These are phyloP conservation scores for Pitangus sulphuratus DNA, from an alignment of 2,797 vertebrate species.

Conservation along the genomic window DNA sequence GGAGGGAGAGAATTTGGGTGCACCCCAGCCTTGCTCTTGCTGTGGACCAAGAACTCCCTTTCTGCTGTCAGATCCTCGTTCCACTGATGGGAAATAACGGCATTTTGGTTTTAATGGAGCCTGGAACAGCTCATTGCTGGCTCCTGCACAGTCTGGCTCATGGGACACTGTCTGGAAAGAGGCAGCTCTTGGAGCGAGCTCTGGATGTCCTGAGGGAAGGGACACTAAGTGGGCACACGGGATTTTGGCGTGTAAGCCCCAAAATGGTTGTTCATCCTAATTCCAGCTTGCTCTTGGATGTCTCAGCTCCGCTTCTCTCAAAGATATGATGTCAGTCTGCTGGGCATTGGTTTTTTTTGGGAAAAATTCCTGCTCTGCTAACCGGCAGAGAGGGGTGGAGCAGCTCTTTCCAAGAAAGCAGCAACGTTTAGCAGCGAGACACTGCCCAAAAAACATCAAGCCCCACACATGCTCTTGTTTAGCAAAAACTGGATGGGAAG, in stretches of 20 bases:
- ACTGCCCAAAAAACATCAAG: conserved; percentile 17
- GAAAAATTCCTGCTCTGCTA: background rate
- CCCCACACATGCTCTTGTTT: conserved; percentile 36
- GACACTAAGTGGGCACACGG: background rate
- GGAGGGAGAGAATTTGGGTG: background rate
- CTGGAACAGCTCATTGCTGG: background rate
- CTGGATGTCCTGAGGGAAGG: background rate
- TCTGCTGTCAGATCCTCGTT: accelerated
- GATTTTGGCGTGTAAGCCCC: background rate
- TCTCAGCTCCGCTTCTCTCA: background rate
- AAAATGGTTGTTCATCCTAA: background rate
- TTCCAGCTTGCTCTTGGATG: accelerated
- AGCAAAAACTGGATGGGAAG: conserved; percentile 7
- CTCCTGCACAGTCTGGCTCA: background rate
- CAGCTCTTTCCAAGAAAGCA: conserved; percentile 39
- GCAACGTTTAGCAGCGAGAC: background rate
- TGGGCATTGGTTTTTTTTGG: background rate
- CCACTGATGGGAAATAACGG: background rate
- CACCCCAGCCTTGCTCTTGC: background rate
- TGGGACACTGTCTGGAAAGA: background rate
- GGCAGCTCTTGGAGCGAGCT: background rate
- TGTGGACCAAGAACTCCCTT: background rate
- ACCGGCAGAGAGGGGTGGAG: background rate
- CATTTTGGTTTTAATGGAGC: background rate
- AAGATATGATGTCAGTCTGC: background rate